Evolutionary conservation across 2,113 vertebrate species (phyloP).

Genomic region (Egretta garzetta): DNA sequence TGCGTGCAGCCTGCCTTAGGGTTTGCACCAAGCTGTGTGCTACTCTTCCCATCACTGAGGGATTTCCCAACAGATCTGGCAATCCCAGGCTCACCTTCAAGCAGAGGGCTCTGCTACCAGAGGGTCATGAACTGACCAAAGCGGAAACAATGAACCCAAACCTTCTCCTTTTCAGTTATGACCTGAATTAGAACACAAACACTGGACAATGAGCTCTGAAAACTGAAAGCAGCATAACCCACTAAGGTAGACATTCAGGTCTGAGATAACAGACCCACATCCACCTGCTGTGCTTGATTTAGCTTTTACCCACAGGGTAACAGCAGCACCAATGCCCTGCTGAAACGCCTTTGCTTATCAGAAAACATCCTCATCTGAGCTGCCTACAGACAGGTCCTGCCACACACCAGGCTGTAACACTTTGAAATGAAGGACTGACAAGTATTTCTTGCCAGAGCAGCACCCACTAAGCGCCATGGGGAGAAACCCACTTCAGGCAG

Average conservation of each 20-base stretch:
- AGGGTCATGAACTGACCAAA: neutral
- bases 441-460: neutral
- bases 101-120: neutral
- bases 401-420: neutral
- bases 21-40: neutral
- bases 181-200: neutral
- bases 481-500: neutral
- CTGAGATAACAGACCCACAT: neutral
- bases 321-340: neutral
- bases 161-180: neutral
- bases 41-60: neutral
- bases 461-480: accelerated
- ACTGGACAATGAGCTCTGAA: neutral
- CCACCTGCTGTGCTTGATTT: neutral
- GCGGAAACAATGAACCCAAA: neutral
- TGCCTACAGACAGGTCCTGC: neutral
- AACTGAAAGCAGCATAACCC: neutral
- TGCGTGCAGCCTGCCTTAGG: neutral
- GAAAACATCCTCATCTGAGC: neutral
- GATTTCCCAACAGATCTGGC: neutral
- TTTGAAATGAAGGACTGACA: neutral
- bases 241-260: neutral
- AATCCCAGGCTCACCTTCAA: neutral
- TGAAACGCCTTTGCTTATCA: neutral
- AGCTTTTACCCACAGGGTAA: neutral